phyloP scores from a whole-genome alignment of 2,113 vertebrate genomes.

The Brachyhypopomus gauderio region DNA sequence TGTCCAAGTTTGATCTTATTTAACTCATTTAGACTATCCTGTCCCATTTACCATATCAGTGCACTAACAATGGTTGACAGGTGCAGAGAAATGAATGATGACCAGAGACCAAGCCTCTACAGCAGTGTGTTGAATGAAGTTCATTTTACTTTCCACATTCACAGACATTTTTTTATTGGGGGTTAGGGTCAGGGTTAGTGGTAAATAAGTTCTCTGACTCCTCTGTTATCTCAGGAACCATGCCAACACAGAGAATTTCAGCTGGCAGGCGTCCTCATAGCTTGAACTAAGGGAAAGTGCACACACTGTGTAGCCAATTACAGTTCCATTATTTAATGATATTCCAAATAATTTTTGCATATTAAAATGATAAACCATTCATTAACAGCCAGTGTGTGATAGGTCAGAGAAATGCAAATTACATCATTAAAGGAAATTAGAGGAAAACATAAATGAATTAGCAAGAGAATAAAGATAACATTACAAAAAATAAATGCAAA shows the following conservation, averaged over 20 bases:
- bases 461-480: too few species aligned
- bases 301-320: too few species aligned
- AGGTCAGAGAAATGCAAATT: too few species aligned
- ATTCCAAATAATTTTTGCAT: too few species aligned
- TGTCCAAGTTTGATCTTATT: too few species aligned
- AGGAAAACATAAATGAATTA: too few species aligned
- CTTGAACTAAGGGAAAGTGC: not conserved
- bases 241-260: not conserved
- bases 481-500: too few species aligned
- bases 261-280: not conserved
- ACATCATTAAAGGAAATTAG: too few species aligned
- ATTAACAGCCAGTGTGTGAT: too few species aligned
- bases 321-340: too few species aligned
- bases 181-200: not conserved
- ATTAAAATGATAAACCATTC: too few species aligned
- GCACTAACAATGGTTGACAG: not conserved
- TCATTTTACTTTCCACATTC: not conserved
- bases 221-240: not conserved
- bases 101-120: not conserved
- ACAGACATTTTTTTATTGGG: not conserved
- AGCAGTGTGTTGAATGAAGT: not conserved
- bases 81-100: not conserved
- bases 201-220: not conserved
- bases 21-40: not conserved
- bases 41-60: not conserved